Conservation (phyloP, 2,113 vertebrate genomes). For the Tinamus guttatus region DNA sequence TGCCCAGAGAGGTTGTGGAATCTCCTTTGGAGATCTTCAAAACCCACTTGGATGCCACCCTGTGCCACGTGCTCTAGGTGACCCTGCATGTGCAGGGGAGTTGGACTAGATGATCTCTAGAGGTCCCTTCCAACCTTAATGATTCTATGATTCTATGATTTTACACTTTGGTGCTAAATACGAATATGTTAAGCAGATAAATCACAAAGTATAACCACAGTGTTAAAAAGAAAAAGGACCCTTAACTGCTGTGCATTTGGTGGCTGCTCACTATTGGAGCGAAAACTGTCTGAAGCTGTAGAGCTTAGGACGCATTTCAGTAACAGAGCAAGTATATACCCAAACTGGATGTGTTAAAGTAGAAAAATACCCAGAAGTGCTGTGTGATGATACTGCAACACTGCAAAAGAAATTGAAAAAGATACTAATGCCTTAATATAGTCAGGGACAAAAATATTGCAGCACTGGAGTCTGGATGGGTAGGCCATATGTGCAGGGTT, state of each 20-base stretch:
- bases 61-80: too few species aligned
- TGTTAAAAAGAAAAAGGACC: background rate
- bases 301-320: background rate
- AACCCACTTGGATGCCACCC: too few species aligned
- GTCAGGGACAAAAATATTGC: background rate
- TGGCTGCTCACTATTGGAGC: background rate
- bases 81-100: too few species aligned
- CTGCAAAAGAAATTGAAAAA: background rate
- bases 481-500: background rate
- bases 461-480: background rate
- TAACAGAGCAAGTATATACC: background rate
- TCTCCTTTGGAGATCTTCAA: too few species aligned
- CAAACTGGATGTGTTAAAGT: background rate
- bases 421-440: background rate
- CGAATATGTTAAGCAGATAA: background rate
- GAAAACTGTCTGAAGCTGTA: background rate
- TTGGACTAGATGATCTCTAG: too few species aligned
- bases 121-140: too few species aligned
- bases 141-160: too few species aligned
- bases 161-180: background rate
- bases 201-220: background rate
- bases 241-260: background rate
- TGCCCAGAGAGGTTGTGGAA: too few species aligned
- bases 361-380: background rate
- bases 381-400: background rate